These are phyloP conservation scores for Amia ocellicauda DNA, from an alignment of 2,113 vertebrate species.

Conservation along the genomic window DNA sequence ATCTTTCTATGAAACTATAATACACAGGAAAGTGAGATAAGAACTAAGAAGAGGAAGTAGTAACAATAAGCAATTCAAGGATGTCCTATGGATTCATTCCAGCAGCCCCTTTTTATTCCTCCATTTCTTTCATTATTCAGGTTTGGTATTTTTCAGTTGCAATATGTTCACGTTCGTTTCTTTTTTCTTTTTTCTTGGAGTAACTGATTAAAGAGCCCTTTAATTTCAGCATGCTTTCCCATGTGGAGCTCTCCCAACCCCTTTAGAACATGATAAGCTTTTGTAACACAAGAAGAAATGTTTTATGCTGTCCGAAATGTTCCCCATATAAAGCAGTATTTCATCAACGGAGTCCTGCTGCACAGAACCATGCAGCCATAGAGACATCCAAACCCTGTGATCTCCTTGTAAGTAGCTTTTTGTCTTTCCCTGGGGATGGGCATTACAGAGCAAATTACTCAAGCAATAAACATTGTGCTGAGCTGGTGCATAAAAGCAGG, in stretches of 20 bases:
- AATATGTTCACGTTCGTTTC: neutral
- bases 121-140: constrained; percentile 38
- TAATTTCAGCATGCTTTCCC: constrained; percentile 39
- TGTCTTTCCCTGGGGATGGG: constrained; percentile 51
- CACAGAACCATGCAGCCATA: constrained; percentile 47
- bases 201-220: constrained; percentile 34
- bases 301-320: constrained; percentile 46
- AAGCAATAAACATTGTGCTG: constrained; percentile 35
- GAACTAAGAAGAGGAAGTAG: neutral
- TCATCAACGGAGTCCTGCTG: constrained; percentile 51
- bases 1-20: too few relatives aligned
- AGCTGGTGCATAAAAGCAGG: constrained; percentile 22
- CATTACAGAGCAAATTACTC: constrained; percentile 47
- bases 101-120: neutral
- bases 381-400: constrained; percentile 59
- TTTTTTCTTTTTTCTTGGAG: neutral
- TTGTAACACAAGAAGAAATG: constrained; percentile 60
- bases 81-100: constrained; percentile 27
- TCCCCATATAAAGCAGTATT: constrained; percentile 49
- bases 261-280: constrained; percentile 64
- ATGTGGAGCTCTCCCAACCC: constrained; percentile 40
- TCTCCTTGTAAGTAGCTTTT: constrained; percentile 43
- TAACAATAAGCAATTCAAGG: constrained; percentile 29
- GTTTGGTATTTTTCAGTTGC: neutral
- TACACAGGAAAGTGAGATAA: neutral